phyloP scores from a whole-genome alignment of 2,888 invertebrate genomes.

The Camponotus fellah region DNA sequence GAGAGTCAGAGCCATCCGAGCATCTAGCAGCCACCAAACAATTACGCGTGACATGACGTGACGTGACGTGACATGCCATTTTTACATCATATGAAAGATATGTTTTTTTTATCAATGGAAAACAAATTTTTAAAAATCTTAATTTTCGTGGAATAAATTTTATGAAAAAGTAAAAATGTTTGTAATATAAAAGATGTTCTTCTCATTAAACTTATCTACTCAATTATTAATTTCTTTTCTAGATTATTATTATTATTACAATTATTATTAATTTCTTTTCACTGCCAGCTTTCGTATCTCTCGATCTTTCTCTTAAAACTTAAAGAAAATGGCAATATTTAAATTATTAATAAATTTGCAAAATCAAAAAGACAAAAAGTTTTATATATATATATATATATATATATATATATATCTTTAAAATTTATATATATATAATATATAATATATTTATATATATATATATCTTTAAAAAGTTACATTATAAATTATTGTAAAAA shows the following conservation, averaged over 20 bases:
- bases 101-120: background rate
- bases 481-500: too few species aligned
- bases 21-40: slow-evolving; percentile 56
- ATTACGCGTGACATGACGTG: slow-evolving; percentile 47
- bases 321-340: too few species aligned
- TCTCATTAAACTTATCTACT: background rate
- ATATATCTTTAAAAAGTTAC: too few species aligned
- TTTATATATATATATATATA: too few species aligned
- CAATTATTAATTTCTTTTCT: background rate
- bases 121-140: slow-evolving; percentile 6
- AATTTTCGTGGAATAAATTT: background rate
- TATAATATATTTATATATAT: too few species aligned
- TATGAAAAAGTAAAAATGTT: background rate
- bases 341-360: too few species aligned
- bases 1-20: slow-evolving; percentile 45
- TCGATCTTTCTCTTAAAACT: too few species aligned
- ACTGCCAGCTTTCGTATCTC: background rate
- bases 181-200: too few species aligned
- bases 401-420: too few species aligned
- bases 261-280: background rate
- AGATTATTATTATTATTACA: too few species aligned
- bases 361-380: too few species aligned
- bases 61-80: slow-evolving; percentile 31
- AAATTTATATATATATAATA: too few species aligned
- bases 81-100: slow-evolving; percentile 61